Evolutionary conservation across 2,113 vertebrate species (phyloP).

Genomic region (Climacteris rufus): DNA sequence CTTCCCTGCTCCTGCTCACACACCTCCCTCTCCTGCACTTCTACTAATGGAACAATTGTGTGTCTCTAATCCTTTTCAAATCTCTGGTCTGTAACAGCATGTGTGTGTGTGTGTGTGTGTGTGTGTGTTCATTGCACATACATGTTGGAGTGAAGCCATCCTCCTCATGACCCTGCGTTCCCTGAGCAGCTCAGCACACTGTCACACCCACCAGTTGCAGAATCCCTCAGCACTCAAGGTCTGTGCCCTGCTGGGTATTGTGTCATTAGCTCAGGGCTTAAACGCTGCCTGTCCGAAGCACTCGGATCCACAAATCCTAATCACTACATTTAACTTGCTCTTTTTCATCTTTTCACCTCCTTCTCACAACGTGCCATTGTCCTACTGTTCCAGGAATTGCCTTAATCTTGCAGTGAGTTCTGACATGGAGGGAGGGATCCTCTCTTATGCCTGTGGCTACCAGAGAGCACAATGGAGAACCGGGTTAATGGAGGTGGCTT

Average conservation of each 20-base stretch:
- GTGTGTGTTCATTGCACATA: not conserved
- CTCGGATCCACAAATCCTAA: not conserved
- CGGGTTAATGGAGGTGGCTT: not conserved
- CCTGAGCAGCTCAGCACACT: not conserved
- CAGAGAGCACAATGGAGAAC: not conserved
- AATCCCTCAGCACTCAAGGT: not conserved
- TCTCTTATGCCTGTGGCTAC: not conserved
- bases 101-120: not conserved
- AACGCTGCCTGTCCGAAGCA: rapidly evolving
- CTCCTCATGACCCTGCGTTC: not conserved
- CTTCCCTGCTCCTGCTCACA: not conserved
- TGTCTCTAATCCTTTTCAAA: not conserved
- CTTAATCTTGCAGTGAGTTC: not conserved
- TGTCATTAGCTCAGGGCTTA: not conserved
- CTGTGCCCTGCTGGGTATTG: not conserved
- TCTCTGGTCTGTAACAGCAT: not conserved
- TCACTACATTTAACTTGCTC: not conserved
- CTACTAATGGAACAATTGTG: not conserved
- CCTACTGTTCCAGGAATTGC: not conserved
- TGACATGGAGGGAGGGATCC: not conserved
- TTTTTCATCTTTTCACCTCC: not conserved
- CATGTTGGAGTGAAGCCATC: not conserved
- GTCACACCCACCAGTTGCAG: not conserved
- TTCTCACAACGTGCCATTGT: not conserved
- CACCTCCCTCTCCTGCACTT: not conserved